Evolutionary conservation across 2,888 invertebrate genomes (phyloP).

Genomic region (Himalopsyche japonica): DNA sequence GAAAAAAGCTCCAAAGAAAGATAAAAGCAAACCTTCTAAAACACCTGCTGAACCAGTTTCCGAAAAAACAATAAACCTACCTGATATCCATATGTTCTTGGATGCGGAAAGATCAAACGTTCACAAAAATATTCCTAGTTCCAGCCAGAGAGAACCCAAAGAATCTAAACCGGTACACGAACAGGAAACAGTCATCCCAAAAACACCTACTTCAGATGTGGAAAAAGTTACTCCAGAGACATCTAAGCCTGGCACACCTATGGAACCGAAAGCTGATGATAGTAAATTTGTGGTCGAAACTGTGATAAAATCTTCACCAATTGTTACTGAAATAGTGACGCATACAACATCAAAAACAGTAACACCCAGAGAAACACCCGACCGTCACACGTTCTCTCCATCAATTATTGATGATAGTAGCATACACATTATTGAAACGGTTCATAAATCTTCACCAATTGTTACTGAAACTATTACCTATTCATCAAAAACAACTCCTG

Average conservation of each 20-base stretch:
- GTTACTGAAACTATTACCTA: slow-evolving; percentile 41
- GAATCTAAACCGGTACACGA: not conserved
- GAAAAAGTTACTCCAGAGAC: not conserved
- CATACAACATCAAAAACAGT: not conserved
- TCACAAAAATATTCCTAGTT: not conserved
- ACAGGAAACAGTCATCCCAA: not conserved
- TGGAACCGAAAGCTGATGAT: not conserved
- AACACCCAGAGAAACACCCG: too few relatives aligned
- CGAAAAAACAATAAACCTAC: too few relatives aligned
- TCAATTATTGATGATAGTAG: not conserved
- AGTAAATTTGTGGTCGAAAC: not conserved
- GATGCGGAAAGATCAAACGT: slow-evolving; percentile 20
- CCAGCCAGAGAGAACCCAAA: not conserved
- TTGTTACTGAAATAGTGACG: too few relatives aligned
- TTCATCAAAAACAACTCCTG: slow-evolving; percentile 40
- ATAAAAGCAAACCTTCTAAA: not conserved
- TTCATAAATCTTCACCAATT: slow-evolving; percentile 6
- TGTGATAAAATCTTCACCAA: too few relatives aligned
- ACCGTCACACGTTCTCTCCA: too few relatives aligned
- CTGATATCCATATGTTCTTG: slow-evolving; percentile 12
- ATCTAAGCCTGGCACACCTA: not conserved
- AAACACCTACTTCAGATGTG: not conserved
- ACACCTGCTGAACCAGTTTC: slow-evolving; percentile 4
- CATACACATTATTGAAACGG: not conserved
- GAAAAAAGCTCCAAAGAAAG: not conserved